Evolutionary conservation across 2,113 vertebrate genomes (phyloP).

Genomic region (Hydrolagus affinis): DNA sequence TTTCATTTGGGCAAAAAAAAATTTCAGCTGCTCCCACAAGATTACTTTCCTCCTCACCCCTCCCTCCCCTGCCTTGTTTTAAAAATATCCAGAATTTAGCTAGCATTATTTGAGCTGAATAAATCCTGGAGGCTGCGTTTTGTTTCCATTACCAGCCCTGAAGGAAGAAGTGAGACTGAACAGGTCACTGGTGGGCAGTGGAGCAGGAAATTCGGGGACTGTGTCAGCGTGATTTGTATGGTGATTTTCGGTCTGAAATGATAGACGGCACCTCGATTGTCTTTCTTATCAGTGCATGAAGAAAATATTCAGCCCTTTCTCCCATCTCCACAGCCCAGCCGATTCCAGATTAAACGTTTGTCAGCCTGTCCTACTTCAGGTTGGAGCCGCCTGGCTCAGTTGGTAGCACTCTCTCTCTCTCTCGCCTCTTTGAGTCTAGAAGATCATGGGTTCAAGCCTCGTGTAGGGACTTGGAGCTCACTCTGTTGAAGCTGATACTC

Average conservation of each 20-base stretch:
- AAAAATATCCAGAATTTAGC: background rate
- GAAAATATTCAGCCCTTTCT: background rate
- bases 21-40: background rate
- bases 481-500: no score
- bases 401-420: background rate
- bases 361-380: background rate
- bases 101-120: background rate
- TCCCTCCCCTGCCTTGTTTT: background rate
- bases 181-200: background rate
- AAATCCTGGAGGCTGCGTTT: background rate
- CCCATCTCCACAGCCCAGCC: background rate
- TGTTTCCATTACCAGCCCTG: background rate
- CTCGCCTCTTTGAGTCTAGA: no score
- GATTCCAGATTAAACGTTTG: background rate
- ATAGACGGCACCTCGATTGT: background rate
- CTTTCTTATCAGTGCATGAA: background rate
- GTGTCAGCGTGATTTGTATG: conserved; percentile 3
- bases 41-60: background rate
- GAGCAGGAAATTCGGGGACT: background rate
- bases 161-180: background rate
- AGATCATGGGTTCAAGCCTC: no score
- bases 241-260: conserved; percentile 17
- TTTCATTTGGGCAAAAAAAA: background rate
- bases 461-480: no score
- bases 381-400: background rate